Evolutionary conservation across 1,140 invertebrate species (phyloP), one percentile per base, ranked within the genome.

Genomic region (Dreissena rostriformis): DNA sequence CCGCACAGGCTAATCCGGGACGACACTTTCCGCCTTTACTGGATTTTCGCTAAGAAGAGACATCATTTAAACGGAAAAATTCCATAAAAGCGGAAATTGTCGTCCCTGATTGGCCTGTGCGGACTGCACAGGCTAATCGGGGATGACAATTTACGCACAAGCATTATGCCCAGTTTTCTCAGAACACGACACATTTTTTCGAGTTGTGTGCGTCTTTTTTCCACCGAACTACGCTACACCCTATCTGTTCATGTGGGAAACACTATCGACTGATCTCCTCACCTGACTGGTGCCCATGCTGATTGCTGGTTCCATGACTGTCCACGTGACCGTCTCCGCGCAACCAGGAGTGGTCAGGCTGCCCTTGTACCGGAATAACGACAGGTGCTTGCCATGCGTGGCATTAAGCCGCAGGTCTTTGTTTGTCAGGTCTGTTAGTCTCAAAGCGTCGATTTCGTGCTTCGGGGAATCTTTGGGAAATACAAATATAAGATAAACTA

Each of bases 311-410:
- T 7, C 55, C 71, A 82, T 53, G 1, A 97, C 93, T 14, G 96
- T 96, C 96, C 96, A 97, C 1, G 94, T 94, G 0, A 97, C 96
- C 7, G 94, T 93, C 90, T 97, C 96, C 26, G 94, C 94, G 84
- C 96, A 97, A 10, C 91, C 92, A 1, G 96, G 96, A 1, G 96
- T 97, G 2, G 29, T 28, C 70, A 73, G 26, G 19, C n/a, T 73
- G 19, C n/a, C 22, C 66, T 68, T 17, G 22, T 29, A 29, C 19
- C 28, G 66, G 22, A 5, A 29, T 4, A 17, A 29, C 15, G 22
- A 5, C 12, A 53, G 15, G 4, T 51, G 49, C 19, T 14, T 29
- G 12, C 76, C 76, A 15, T 17, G 24, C 17, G 63, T 22, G 4
- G 0, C 29, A 26, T 76, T 53, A 53, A 52, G 10, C 5, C 24